Evolutionary conservation across 2,888 invertebrate genomes (phyloP).

Genomic region (Hofmannophila pseudospretella): DNA sequence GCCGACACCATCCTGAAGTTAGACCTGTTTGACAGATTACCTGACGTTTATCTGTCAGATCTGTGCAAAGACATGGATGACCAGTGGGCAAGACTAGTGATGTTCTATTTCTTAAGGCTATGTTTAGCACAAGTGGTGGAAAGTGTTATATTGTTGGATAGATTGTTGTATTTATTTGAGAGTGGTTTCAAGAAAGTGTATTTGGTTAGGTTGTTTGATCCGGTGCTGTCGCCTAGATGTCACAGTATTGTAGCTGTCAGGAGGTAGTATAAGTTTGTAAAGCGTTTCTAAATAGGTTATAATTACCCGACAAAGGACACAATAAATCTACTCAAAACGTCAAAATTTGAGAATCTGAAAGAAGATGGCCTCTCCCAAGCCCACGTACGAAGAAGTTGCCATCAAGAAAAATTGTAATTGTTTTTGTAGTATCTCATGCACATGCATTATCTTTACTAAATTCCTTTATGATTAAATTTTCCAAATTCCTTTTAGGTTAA

Average conservation of each 20-base stretch:
- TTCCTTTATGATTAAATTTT: no score
- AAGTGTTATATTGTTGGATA: conserved; percentile 88
- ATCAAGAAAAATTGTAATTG: no score
- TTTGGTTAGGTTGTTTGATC: conserved; percentile 89
- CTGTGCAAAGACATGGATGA: conserved; percentile 31
- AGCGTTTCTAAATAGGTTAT: no score
- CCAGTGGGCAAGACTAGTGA: conserved; percentile 78
- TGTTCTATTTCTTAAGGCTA: conserved; percentile 88
- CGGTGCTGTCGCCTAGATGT: conserved; percentile 89
- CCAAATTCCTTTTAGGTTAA: no score
- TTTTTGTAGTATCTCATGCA: no score
- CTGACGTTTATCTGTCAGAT: conserved; percentile 33
- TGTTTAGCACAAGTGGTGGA: conserved; percentile 89
- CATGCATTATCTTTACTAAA: no score
- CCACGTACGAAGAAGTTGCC: no score
- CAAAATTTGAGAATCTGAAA: no score
- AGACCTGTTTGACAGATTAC: conserved; percentile 56
- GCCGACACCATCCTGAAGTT: conserved; percentile 81
- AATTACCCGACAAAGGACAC: no score
- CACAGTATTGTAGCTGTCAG: conserved; percentile 84
- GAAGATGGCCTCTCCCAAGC: no score
- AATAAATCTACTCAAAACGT: no score
- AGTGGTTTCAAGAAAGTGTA: conserved; percentile 70
- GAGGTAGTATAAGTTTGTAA: conserved; percentile 40
- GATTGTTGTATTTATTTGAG: conserved; percentile 86